A percentile compares a stretch with the other conserved stretches of the same genome.
Evolutionary conservation across 2,797 vertebrate genomes (phyloP).

Genomic region (Malurus leucopterus): DNA sequence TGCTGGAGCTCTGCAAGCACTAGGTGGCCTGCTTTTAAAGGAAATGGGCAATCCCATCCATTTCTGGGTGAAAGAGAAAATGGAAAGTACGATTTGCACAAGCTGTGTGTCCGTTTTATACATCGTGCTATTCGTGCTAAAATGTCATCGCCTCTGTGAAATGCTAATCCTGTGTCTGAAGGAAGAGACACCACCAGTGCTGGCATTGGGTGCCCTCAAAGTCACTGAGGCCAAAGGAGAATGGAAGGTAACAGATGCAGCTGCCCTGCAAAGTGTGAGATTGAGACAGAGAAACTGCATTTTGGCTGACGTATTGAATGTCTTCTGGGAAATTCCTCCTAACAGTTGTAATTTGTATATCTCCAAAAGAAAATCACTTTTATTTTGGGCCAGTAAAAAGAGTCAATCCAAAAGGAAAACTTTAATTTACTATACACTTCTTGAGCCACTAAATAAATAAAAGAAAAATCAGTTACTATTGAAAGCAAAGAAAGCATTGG

Average conservation of each 20-base stretch:
- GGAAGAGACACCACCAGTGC: too few relatives aligned
- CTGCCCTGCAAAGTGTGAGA: not conserved
- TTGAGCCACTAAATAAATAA: not conserved
- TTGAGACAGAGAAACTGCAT: not conserved
- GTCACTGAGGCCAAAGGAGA: not conserved
- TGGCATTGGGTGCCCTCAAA: not conserved
- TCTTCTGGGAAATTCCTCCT: not conserved
- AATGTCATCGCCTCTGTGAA: not conserved
- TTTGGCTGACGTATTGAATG: not conserved
- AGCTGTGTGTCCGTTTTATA: not conserved
- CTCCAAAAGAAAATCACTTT: not conserved
- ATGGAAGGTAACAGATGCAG: not conserved
- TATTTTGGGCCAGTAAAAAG: not conserved
- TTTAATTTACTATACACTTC: not conserved
- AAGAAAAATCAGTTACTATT: not conserved
- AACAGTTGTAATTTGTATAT: not conserved
- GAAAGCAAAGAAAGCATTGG: not conserved
- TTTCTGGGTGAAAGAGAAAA: not conserved
- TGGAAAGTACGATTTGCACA: not conserved
- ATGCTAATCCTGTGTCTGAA: not conserved
- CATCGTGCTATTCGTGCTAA: not conserved
- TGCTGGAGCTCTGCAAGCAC: not conserved
- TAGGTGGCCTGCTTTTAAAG: slow-evolving; percentile 45
- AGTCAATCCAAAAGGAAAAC: not conserved
- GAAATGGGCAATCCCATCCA: not conserved